These are phyloP conservation scores for Conus canariensis DNA, from an alignment of 2,888 invertebrate genomes.

Conservation along the genomic window DNA sequence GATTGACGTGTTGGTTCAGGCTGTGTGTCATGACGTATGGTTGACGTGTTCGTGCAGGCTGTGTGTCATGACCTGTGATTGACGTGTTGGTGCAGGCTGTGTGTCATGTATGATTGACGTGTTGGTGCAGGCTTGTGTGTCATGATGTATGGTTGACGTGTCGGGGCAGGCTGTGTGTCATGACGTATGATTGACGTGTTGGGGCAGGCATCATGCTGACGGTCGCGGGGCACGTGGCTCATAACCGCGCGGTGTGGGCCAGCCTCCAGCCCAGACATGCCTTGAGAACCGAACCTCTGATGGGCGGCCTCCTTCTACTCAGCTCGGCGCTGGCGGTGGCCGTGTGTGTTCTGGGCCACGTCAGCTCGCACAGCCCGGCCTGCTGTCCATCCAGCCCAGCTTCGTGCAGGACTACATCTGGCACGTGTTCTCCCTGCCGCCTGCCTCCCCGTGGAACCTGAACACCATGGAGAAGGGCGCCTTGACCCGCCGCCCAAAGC, in stretches of 20 bases:
- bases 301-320: neutral
- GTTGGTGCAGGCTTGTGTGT: too few species aligned
- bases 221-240: neutral
- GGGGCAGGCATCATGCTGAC: neutral
- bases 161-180: too few species aligned
- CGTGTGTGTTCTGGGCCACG: neutral
- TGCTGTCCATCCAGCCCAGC: neutral
- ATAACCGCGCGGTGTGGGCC: neutral
- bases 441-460: neutral
- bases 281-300: conserved; percentile 11
- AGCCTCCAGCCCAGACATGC: neutral
- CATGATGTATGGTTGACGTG: too few species aligned
- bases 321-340: neutral
- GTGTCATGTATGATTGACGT: too few species aligned
- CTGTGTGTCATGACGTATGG: too few species aligned
- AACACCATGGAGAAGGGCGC: too few species aligned
- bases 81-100: neutral
- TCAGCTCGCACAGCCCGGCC: neutral
- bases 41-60: too few species aligned
- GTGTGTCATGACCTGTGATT: too few species aligned
- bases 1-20: too few species aligned
- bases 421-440: neutral
- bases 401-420: neutral
- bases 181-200: too few species aligned
- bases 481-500: too few species aligned